phyloP scores from a whole-genome alignment of 2,113 vertebrate genomes.

The Notechis scutatus region DNA sequence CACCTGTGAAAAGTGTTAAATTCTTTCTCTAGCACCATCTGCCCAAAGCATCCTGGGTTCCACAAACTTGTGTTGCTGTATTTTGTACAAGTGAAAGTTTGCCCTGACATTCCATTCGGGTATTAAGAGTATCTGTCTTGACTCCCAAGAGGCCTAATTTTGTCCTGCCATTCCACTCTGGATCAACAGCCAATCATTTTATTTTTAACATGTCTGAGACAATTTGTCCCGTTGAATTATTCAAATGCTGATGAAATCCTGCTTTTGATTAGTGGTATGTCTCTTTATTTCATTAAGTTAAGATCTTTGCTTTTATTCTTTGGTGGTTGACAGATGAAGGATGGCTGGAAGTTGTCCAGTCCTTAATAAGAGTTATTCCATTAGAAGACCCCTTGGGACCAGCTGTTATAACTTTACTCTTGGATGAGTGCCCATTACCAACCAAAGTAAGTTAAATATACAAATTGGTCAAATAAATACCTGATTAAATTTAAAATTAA shows the following conservation, averaged over 20 bases:
- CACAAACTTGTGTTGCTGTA: neutral
- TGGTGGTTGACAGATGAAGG: conserved; percentile 84
- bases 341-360: conserved; percentile 97
- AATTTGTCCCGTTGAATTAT: neutral
- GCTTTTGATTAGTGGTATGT: neutral
- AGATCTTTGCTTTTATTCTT: conserved; percentile 57
- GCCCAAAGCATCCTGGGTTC: neutral
- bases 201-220: neutral
- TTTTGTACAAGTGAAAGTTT: neutral
- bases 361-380: conserved; percentile 96
- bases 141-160: neutral
- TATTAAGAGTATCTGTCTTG: neutral
- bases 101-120: neutral
- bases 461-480: neutral
- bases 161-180: neutral
- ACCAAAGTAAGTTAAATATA: conserved; percentile 84
- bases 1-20: neutral
- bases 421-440: conserved; percentile 96
- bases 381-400: conserved; percentile 96
- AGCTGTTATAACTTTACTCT: conserved; percentile 94
- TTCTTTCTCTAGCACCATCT: neutral
- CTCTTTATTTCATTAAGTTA: conserved; percentile 14
- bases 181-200: neutral
- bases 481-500: neutral
- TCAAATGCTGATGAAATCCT: neutral